Evolutionary conservation across 2,797 vertebrate genomes (phyloP), one percentile per base, ranked within the genome.

Genomic region (Melanogrammus aeglefinus): DNA sequence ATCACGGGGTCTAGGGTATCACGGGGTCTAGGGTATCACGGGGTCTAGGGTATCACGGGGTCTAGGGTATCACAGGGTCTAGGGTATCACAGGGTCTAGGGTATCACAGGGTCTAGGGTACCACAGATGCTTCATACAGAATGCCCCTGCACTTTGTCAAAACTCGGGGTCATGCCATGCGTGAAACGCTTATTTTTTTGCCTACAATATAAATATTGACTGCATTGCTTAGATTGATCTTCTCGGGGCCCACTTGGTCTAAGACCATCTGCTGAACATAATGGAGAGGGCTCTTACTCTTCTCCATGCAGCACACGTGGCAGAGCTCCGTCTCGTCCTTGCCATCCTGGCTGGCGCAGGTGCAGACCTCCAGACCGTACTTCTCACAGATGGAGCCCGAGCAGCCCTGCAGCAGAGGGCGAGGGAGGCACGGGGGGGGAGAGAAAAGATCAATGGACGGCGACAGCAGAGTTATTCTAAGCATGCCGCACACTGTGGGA

Each of bases 341-440:
- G 84, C 96, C 96, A 12, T 99, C 97, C 73, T 94, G 93, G 81
- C 95, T 98, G 83, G 96, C 96, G 81, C 98, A 99, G 0, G 98
- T 99, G 73, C 98, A 99, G 16, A 98, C 97, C 88, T 99, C 97
- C 47, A 99, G 93, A 29, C 92, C 94, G 0, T 96, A 94, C 88
- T 97, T 99, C 93, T 99, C 97, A 92, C 98, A 99, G 93, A 99
- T 99, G 81, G 98, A 99, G 77, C 98, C 98, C 14, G 97, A 96
- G 90, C 98, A 99, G 95, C 97, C 97, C 98, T 99, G 90, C 39
- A 70, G 81, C 80, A 86, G 82, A 81, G 63, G n/a, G 24, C 3
- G 63, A 1, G 63, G 63, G n/a, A 66, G 63, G 21, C 63, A 66
- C 12, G 41, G 47, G n/a, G 4, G n/a, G 63, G 24, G 63, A 27